Conservation (phyloP, 2,888 invertebrate species). For the Lamellibrachia satsuma region DNA sequence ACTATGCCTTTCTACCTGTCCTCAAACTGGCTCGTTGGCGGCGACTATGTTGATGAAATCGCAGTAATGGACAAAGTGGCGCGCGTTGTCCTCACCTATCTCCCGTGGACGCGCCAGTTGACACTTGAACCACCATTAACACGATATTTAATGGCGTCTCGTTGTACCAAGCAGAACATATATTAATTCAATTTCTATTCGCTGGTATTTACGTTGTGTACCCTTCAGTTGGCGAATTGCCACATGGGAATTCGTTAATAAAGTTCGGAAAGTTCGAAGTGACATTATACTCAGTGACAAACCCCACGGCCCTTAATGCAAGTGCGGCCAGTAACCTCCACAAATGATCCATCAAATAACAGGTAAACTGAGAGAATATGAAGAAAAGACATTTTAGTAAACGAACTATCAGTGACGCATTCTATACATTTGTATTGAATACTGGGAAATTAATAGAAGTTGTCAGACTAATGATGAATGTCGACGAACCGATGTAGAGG, state of each 20-base stretch:
- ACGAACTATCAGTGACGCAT: too few relatives aligned
- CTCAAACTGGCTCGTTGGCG: not conserved
- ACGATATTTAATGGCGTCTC: not conserved
- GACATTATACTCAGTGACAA: not conserved
- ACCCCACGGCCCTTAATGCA: not conserved
- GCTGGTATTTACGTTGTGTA: not conserved
- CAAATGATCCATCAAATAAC: too few relatives aligned
- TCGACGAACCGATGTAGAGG: too few relatives aligned
- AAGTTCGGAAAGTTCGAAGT: constrained; percentile 8
- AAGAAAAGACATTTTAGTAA: too few relatives aligned
- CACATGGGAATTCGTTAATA: not conserved
- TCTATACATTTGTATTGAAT: too few relatives aligned
- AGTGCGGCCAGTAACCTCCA: not conserved
- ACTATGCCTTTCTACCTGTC: not conserved
- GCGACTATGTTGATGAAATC: not conserved
- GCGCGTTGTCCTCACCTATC: not conserved
- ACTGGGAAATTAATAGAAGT: too few relatives aligned
- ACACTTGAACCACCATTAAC: not conserved
- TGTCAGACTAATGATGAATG: too few relatives aligned
- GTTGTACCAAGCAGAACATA: not conserved
- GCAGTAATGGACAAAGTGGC: not conserved
- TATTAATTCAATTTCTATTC: not conserved
- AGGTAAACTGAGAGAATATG: too few relatives aligned
- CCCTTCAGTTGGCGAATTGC: not conserved
- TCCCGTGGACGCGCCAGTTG: not conserved